Evolutionary conservation across 2,888 invertebrate genomes (phyloP).

Genomic region (Synanthedon andrenaeformis): DNA sequence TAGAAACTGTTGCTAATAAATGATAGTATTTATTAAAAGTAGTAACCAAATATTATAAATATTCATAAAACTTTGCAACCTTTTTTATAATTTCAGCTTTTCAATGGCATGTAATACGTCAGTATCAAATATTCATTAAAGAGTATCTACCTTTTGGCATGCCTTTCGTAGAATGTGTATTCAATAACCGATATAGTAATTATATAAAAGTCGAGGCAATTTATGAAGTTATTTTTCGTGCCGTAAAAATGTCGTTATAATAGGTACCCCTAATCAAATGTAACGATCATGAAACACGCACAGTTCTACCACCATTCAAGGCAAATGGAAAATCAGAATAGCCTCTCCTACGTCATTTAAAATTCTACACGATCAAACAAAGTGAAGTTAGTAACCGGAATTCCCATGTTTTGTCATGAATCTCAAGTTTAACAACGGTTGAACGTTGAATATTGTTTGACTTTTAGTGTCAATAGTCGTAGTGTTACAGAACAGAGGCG

Average conservation of each 20-base stretch:
- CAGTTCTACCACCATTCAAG: constrained; percentile 17
- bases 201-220: constrained; percentile 14
- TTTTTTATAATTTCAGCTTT: no score
- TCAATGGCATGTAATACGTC: no score
- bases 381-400: background rate
- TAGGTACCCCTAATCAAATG: constrained; percentile 21
- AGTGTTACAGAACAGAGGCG: no score
- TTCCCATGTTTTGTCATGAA: background rate
- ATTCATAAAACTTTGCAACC: no score
- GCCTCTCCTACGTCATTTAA: background rate
- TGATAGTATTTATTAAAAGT: no score
- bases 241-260: constrained; percentile 23
- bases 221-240: constrained; percentile 19
- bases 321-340: constrained; percentile 13
- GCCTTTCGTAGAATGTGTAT: background rate
- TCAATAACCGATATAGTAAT: background rate
- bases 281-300: constrained; percentile 26
- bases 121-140: no score
- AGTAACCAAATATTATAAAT: no score
- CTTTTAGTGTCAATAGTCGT: background rate
- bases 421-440: background rate
- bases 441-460: background rate
- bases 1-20: no score
- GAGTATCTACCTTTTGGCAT: no score
- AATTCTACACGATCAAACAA: background rate